Conservation (phyloP, 2,888 invertebrate species). For the Formica aserva region DNA sequence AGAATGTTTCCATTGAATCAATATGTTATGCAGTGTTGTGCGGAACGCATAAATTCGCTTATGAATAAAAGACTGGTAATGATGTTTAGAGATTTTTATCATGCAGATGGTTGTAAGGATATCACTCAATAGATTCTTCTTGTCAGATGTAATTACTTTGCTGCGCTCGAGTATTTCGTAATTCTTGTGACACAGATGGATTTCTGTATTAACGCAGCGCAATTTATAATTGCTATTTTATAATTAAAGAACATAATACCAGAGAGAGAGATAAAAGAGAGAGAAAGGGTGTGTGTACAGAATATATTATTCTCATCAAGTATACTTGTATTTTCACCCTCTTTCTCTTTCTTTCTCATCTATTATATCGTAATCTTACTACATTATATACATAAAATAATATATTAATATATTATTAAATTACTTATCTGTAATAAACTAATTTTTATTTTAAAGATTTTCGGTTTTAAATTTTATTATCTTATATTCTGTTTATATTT, state of each 20-base stretch:
- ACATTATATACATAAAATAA: neutral
- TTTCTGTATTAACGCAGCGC: neutral
- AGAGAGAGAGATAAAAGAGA: neutral
- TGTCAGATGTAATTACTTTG: neutral
- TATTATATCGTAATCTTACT: neutral
- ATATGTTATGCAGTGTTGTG: neutral
- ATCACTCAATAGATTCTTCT: neutral
- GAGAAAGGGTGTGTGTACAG: neutral
- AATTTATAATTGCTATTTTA: neutral
- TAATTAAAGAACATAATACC: neutral
- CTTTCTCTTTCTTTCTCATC: neutral
- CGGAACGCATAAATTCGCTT: neutral
- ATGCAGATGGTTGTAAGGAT: neutral
- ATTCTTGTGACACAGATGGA: neutral
- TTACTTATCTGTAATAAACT: neutral
- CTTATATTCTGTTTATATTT: neutral
- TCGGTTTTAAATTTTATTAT: neutral
- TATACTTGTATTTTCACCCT: neutral
- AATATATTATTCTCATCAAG: neutral
- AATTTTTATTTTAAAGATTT: neutral
- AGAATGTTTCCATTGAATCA: neutral
- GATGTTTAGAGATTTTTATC: constrained; percentile 9
- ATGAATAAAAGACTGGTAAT: neutral
- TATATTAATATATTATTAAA: neutral
- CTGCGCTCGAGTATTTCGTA: neutral